These are phyloP conservation scores for Willowsia nigromaculata DNA, from an alignment of 2,888 invertebrate genomes.

Conservation along the genomic window DNA sequence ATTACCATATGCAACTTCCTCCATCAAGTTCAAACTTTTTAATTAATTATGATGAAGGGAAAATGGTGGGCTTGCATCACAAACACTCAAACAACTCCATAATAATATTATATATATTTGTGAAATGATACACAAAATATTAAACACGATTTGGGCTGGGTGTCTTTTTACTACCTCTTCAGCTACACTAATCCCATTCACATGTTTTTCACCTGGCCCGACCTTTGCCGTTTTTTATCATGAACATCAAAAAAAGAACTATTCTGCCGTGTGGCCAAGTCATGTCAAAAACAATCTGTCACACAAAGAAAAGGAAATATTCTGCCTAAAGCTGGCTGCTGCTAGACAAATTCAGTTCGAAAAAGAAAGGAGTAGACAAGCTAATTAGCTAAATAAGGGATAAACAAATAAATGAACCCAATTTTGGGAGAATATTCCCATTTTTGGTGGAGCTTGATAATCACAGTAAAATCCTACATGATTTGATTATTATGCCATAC, in stretches of 20 bases:
- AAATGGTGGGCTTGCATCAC: constrained; percentile 3
- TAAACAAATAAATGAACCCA: constrained; percentile 74
- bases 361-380: constrained; percentile 68
- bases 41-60: constrained; percentile 11
- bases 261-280: constrained; percentile 44
- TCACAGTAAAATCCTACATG: constrained; percentile 53
- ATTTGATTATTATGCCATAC: constrained; percentile 62
- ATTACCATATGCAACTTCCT: constrained; percentile 60
- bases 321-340: constrained; percentile 17
- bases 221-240: constrained; percentile 67
- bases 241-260: constrained; percentile 52
- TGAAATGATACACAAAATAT: not conserved
- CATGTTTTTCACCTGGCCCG: constrained; percentile 53
- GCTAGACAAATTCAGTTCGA: constrained; percentile 57
- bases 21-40: constrained; percentile 52
- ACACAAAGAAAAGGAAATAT: constrained; percentile 38
- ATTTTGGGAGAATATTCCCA: constrained; percentile 73
- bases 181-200: constrained; percentile 23
- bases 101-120: not conserved
- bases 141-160: constrained; percentile 20
- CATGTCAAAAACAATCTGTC: constrained; percentile 66
- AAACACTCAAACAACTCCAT: not conserved
- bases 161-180: not conserved
- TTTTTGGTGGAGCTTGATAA: constrained; percentile 72
- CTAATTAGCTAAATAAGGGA: constrained; percentile 74